These are phyloP conservation scores for Chrysopilus asiliformis DNA, from an alignment of 2,888 invertebrate genomes.

Conservation along the genomic window DNA sequence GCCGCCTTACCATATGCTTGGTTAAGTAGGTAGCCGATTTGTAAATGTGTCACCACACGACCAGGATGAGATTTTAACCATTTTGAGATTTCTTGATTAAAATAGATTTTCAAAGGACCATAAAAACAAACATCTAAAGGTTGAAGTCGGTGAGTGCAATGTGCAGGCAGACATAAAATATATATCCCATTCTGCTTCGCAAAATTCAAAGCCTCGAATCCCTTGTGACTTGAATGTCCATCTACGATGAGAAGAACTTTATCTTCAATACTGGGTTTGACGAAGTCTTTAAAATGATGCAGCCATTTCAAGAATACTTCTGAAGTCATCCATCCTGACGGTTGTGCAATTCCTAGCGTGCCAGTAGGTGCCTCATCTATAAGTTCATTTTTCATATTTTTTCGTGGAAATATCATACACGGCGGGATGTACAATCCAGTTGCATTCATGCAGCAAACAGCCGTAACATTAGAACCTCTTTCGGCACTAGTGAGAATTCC, in stretches of 20 bases:
- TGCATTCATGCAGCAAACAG: constrained; percentile 25
- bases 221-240: constrained; percentile 21
- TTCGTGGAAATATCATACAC: constrained; percentile 26
- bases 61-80: constrained; percentile 10
- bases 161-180: constrained; percentile 11
- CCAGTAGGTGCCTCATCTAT: constrained; percentile 25
- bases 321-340: background rate
- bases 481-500: constrained; percentile 33
- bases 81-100: constrained; percentile 8
- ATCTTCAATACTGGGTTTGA: constrained; percentile 18
- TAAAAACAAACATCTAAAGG: background rate
- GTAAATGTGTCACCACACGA: constrained; percentile 10
- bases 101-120: no score
- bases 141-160: constrained; percentile 9
- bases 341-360: constrained; percentile 1
- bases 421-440: constrained; percentile 19
- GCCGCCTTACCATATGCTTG: constrained; percentile 7
- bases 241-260: constrained; percentile 23
- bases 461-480: constrained; percentile 26
- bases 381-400: constrained; percentile 5
- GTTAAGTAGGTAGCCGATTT: constrained; percentile 8
- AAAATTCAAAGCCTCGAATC: constrained; percentile 17
- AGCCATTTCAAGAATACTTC: background rate
- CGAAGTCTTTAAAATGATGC: background rate
- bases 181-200: constrained; percentile 25